Conservation (phyloP, 2,113 vertebrate species). For the Bothrops jararaca region DNA sequence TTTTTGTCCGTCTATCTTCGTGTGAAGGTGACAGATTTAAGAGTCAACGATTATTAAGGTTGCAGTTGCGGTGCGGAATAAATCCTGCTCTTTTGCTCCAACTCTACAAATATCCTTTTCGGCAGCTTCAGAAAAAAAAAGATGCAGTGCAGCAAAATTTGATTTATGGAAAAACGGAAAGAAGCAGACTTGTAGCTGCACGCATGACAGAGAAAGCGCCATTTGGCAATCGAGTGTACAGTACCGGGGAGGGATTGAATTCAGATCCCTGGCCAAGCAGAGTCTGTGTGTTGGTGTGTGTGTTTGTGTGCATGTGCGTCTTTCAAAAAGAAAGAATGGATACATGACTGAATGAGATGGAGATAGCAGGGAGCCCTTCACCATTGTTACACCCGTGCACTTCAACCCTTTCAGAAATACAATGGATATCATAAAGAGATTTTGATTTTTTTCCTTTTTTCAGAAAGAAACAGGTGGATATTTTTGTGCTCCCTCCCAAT, state of each 20-base stretch:
- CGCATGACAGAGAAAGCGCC: too few relatives aligned
- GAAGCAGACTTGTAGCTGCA: conserved; percentile 24
- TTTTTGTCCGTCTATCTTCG: background rate
- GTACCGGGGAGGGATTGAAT: background rate
- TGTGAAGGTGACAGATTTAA: background rate
- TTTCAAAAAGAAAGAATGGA: background rate
- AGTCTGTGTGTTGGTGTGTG: background rate
- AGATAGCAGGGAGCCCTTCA: background rate
- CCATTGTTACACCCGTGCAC: background rate
- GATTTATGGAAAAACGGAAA: conserved; percentile 20
- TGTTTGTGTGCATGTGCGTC: background rate
- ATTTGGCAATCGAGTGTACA: background rate
- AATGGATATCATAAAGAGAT: background rate
- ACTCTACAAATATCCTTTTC: conserved; percentile 1
- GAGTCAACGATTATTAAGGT: conserved; percentile 14
- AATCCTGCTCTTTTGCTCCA: background rate
- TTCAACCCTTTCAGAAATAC: background rate
- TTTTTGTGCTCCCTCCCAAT: background rate
- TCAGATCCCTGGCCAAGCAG: background rate
- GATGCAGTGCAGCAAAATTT: conserved; percentile 27
- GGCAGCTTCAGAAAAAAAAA: conserved; percentile 21
- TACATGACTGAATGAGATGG: background rate
- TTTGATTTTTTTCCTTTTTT: background rate
- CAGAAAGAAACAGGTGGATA: background rate
- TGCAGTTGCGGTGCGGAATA: conserved; percentile 24